A percentile compares a stretch with the other conserved stretches of the same genome.
These are phyloP conservation scores for Rhipidura dahli DNA, from an alignment of 2,113 vertebrate species.

Conservation along the genomic window DNA sequence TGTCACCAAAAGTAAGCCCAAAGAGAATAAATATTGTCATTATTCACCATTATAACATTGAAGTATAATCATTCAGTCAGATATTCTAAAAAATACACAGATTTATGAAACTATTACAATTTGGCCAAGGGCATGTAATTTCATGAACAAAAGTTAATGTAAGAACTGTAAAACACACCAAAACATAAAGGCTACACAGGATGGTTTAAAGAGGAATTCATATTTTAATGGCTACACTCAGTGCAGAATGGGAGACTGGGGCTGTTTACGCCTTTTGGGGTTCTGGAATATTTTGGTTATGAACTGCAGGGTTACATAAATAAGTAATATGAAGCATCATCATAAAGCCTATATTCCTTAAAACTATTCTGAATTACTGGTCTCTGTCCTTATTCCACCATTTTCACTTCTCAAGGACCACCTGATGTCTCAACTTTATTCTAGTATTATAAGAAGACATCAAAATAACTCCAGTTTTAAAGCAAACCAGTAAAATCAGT, in stretches of 20 bases:
- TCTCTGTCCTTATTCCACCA: background rate
- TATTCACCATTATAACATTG: background rate
- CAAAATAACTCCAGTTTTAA: background rate
- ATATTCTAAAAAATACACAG: background rate
- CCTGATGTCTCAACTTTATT: background rate
- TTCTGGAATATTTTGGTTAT: background rate
- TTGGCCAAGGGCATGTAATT: background rate
- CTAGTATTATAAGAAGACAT: background rate
- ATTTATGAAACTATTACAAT: background rate
- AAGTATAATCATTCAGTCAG: background rate
- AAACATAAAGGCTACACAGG: background rate
- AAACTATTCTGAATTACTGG: background rate
- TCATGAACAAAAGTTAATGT: background rate
- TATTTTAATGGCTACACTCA: background rate
- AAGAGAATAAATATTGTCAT: background rate
- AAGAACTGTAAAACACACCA: background rate
- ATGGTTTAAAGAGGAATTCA: background rate
- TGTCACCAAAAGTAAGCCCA: background rate
- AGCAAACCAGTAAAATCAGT: background rate
- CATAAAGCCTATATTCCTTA: background rate
- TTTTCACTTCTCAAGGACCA: background rate
- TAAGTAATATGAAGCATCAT: background rate
- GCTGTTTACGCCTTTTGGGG: fast-evolving
- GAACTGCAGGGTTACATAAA: background rate
- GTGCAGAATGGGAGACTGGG: fast-evolving